Base-by-base conservation (phyloP, 2,113 vertebrate genomes). In the Oncorhynchus kisutch region DNA sequence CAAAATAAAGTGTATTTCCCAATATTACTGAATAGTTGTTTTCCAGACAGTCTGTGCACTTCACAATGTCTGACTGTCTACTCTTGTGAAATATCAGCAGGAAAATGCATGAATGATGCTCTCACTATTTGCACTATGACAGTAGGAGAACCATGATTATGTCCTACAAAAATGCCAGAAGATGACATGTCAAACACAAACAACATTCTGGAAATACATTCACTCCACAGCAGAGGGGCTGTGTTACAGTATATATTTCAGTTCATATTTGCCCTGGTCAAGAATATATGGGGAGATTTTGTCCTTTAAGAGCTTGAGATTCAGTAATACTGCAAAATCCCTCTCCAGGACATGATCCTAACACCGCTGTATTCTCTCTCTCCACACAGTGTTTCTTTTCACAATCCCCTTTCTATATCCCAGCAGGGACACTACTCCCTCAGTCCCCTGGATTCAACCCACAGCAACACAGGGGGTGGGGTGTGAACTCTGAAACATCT, bases 311-410 rank as follows among this genome's bases (percentile, higher is more conserved):
- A 16, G 65, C 27, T 31, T 25, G 65, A 67, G 16, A 24, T 67
- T 27, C 27, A 29, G 65, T 67, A 27, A 16, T 67, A 14, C 27
- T 29, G 27, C 20, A 6, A 73, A 51, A 27, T 27, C 25, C 64
- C 14, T 45, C 39, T 45, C 9, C 9, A 45, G 39, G 39, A 45
- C 39, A 11, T 45, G 39, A 45, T 45, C 39, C 39, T 45, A 45
- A 2, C 29, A 59, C 81, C 3, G 9, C 39, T 45, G 39, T 45
- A 9, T 45, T 9, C 9, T 9, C 48, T 39, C 39, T 45, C 39
- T 45, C 34, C 6, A 34, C 12, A 27, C 80, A 79, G 84, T 85
- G 39, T 84, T 11, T 89, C 80, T 83, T 67, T 81, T 78, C 83
- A 75, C 78, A 69, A 45, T 45, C 39, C 39, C 39, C 8, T 45